Evolutionary conservation across 2,113 vertebrate genomes (phyloP).

Genomic region (Tamias sibiricus): DNA sequence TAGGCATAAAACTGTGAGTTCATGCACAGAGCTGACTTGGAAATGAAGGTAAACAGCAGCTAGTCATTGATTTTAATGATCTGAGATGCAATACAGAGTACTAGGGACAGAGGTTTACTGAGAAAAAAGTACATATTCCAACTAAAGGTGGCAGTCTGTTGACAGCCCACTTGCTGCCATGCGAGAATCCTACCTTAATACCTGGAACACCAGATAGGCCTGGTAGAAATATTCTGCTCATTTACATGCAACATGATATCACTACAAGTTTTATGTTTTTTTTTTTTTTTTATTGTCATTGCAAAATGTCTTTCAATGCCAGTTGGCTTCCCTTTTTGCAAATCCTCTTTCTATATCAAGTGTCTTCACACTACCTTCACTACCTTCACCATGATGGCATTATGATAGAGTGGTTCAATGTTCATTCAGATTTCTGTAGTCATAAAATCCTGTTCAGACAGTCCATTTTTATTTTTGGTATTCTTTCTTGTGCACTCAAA

Average conservation of each 20-base stretch:
- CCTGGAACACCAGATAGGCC: not conserved
- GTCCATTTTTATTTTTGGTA: not conserved
- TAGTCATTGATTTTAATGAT: not conserved
- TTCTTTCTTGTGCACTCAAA: not conserved
- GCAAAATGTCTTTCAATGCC: not conserved
- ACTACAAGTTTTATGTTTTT: not conserved
- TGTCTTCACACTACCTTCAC: not conserved
- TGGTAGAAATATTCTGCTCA: not conserved
- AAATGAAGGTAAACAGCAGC: not conserved
- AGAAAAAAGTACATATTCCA: not conserved
- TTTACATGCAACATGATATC: not conserved
- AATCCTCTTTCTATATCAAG: not conserved
- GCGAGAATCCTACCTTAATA: not conserved
- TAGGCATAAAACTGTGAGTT: not conserved
- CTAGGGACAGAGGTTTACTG: not conserved
- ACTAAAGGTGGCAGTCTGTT: not conserved
- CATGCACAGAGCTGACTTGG: not conserved
- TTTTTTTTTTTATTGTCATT: not conserved
- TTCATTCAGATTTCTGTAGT: not conserved
- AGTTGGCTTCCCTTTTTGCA: not conserved
- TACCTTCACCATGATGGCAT: not conserved
- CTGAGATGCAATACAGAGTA: not conserved
- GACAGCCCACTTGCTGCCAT: not conserved
- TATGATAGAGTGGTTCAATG: not conserved
- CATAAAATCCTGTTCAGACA: not conserved